phyloP scores from a whole-genome alignment of 2,113 vertebrate genomes.

The Petroica traversi region DNA sequence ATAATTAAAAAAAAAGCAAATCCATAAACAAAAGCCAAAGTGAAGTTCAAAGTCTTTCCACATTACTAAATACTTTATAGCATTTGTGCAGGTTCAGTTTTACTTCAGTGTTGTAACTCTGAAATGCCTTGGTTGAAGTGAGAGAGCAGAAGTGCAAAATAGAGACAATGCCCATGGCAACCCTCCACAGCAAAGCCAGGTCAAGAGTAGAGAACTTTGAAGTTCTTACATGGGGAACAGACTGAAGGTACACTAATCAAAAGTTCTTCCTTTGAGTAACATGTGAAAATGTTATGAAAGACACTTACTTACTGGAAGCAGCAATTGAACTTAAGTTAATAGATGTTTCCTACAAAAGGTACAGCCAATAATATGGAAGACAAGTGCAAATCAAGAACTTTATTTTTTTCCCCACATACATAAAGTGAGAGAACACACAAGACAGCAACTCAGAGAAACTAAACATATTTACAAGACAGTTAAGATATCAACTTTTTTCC shows the following conservation, averaged over 20 bases:
- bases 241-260: rapidly evolving
- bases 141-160: background rate
- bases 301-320: background rate
- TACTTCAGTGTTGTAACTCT: background rate
- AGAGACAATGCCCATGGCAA: background rate
- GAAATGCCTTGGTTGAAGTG: background rate
- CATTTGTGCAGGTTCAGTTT: background rate
- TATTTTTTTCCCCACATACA: slow-evolving; percentile 33
- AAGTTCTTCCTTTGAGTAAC: background rate
- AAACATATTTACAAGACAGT: slow-evolving; percentile 37
- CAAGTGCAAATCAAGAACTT: background rate
- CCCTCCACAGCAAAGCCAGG: background rate
- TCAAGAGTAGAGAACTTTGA: rapidly evolving
- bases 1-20: background rate
- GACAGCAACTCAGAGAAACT: background rate
- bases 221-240: background rate
- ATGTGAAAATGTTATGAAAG: background rate
- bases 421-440: background rate
- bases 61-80: background rate
- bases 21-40: background rate
- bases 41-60: background rate
- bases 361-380: background rate
- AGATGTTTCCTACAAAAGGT: background rate
- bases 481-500: slow-evolving; percentile 47
- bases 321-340: background rate